Percentiles rank a stretch among this genome's conserved stretches.
Evolutionary conservation across 2,113 vertebrate species (phyloP).

Genomic region (Hypocryptadius cinnamomeus): DNA sequence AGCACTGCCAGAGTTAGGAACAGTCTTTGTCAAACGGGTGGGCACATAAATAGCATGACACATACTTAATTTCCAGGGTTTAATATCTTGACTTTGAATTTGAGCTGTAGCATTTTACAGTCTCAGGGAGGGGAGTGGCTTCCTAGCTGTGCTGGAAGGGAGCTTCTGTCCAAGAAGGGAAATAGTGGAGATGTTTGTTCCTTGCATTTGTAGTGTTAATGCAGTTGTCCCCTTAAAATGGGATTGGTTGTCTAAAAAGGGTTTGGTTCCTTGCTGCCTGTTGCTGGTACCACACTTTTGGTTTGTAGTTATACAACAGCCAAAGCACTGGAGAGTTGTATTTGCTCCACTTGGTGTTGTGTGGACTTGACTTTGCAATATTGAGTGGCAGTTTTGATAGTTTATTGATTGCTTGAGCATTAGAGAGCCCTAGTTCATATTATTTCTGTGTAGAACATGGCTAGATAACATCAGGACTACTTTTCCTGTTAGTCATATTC

Average conservation of each 20-base stretch:
- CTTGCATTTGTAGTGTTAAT: neutral
- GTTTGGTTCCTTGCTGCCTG: neutral
- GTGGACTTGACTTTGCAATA: neutral
- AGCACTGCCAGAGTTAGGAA: neutral
- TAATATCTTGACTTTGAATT: neutral
- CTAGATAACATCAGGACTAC: neutral
- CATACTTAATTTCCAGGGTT: neutral
- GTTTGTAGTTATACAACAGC: neutral
- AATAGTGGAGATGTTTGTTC: neutral
- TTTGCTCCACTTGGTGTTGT: neutral
- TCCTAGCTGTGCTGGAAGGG: neutral
- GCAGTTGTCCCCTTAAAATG: neutral
- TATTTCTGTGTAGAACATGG: neutral
- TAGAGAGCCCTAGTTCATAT: neutral
- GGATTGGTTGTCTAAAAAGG: neutral
- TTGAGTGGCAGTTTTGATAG: neutral
- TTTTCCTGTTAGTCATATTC: neutral
- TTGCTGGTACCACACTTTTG: neutral
- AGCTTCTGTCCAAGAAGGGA: neutral
- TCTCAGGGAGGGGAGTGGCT: neutral
- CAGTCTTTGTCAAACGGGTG: neutral
- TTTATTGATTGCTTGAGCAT: neutral
- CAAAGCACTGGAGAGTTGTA: neutral
- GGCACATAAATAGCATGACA: neutral
- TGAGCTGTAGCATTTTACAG: neutral